These are phyloP conservation scores for Dolichopus griseipennis DNA, from an alignment of 2,888 invertebrate species.

Conservation along the genomic window DNA sequence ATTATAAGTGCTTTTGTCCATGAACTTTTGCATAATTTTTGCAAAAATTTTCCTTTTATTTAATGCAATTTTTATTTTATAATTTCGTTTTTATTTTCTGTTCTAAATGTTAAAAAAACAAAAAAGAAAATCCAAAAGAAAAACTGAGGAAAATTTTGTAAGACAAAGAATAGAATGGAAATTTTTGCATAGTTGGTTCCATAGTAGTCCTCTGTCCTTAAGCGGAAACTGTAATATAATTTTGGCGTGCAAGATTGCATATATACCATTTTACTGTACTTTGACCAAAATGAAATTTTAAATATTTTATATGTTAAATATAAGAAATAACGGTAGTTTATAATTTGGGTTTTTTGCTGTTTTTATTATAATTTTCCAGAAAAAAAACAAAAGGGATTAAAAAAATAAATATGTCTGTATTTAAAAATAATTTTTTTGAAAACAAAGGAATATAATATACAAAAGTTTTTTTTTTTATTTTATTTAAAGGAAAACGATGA, in stretches of 20 bases:
- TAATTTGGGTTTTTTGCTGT: too few species aligned
- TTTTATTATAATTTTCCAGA: too few species aligned
- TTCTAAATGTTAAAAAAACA: neutral
- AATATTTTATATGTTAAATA: too few species aligned
- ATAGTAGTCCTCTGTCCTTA: neutral
- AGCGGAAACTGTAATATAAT: neutral
- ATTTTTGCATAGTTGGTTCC: neutral
- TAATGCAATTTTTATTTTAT: neutral
- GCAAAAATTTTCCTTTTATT: neutral
- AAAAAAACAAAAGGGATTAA: too few species aligned
- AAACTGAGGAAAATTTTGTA: neutral
- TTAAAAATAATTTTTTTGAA: too few species aligned
- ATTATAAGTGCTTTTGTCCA: slow-evolving; percentile 16
- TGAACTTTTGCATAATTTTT: slow-evolving; percentile 16
- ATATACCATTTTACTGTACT: neutral
- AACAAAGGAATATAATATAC: too few species aligned
- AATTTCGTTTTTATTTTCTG: neutral
- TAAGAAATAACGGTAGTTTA: too few species aligned
- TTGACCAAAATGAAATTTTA: neutral
- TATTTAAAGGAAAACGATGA: too few species aligned
- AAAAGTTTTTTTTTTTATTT: too few species aligned
- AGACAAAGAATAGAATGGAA: neutral
- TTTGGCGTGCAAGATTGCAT: neutral
- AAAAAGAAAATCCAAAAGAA: neutral
- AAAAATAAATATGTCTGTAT: too few species aligned